Base-by-base conservation (phyloP, 2,113 vertebrate species). In the Chlamydotis undulata region DNA sequence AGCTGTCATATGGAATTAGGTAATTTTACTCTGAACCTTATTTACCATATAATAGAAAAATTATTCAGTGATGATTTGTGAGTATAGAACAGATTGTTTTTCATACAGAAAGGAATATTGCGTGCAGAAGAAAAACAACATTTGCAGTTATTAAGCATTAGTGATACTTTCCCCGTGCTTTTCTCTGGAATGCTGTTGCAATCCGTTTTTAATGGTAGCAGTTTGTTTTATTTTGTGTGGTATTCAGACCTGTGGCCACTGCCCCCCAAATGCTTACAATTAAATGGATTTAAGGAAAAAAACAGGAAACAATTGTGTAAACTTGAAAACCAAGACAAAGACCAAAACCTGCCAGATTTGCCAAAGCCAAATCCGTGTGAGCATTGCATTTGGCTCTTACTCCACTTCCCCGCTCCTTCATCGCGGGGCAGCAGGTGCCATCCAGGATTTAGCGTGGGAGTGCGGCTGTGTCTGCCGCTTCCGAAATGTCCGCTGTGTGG, bases 311-410 rank as follows among this genome's bases (percentile, higher is more conserved):
- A 43, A 43, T 43, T 43, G 41, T 43, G 41, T 43, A 45, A 14
- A 5, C 19, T 19, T 55, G 56, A 64, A 87, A 80, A 37, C 26
- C 25, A 43, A 43, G 13, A 26, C 45, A 25, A 59, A 80, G 69
- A 31, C 28, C 56, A 35, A 55, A 35, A 70, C 19, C 9, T 21
- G 10, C 13, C 14, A 14, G 47, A 12, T n/a, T 23, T 63, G 35
- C 47, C 57, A 55, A 65, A 78, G 56, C 41, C 43, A 15, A 25
- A 39, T 26, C 14, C 11, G 4, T 17, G 11, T 1, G 3, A 47
- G 17, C 3, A 1, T 6, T 11, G 10, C 5, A 1, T 7, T 56
- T 7, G 7, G 25, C 15, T 70, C 14, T 68, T 45, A 1, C 77
- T 75, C 35, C 18, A 1, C 82, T 73, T 81, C 64, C 37, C 13